Conservation (phyloP, 2,113 vertebrate genomes). For the Gopherus flavomarginatus region DNA sequence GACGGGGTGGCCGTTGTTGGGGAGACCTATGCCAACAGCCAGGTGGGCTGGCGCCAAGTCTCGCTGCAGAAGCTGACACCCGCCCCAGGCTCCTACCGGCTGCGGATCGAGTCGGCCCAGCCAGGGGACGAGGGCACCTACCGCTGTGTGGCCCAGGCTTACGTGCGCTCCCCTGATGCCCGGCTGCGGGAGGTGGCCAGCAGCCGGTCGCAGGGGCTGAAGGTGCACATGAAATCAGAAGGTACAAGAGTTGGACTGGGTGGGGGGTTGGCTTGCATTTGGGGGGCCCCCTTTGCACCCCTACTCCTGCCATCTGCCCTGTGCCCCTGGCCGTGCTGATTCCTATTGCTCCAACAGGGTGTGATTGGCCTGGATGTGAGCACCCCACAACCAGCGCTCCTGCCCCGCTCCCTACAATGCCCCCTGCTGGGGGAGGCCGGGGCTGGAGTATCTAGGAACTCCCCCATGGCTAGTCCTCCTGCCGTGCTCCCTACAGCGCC, state of each 20-base stretch:
- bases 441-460: not conserved
- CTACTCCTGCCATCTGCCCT: too few species aligned
- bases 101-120: conserved; percentile 84
- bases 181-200: conserved; percentile 79
- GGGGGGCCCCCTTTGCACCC: not conserved
- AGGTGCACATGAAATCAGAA: conserved; percentile 85
- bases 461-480: not conserved
- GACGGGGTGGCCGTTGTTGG: conserved; percentile 85
- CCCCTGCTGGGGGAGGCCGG: not conserved
- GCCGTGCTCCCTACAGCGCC: not conserved
- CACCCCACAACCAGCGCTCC: not conserved
- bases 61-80: conserved; percentile 86
- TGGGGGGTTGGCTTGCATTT: not conserved
- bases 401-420: not conserved
- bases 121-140: conserved; percentile 85
- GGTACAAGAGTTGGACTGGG: conserved; percentile 71
- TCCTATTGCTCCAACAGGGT: not conserved
- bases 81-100: conserved; percentile 78
- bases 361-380: not conserved
- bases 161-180: conserved; percentile 75
- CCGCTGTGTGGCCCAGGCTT: conserved; percentile 85
- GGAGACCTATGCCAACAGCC: conserved; percentile 59
- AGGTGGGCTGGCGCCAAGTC: conserved; percentile 64
- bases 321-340: not conserved
- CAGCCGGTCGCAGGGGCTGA: conserved; percentile 82